These are phyloP conservation scores for Oryzias woworae DNA, from an alignment of 2,113 vertebrate species.

Conservation along the genomic window DNA sequence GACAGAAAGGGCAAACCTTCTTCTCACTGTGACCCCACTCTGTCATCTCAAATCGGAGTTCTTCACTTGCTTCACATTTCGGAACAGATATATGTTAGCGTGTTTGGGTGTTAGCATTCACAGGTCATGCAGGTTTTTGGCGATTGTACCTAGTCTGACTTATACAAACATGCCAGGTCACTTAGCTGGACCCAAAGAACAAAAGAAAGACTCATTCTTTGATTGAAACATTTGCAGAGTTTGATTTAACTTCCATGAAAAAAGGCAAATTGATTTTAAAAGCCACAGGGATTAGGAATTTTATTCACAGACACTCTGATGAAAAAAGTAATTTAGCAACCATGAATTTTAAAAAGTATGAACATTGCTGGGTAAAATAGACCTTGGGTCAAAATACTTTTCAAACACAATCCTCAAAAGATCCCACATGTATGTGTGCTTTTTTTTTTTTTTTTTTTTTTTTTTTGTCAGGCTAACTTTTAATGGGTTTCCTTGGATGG, in stretches of 20 bases:
- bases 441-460: too few relatives aligned
- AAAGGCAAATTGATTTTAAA: not conserved
- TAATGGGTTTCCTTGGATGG: conserved; percentile 4
- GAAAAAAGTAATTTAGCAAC: not conserved
- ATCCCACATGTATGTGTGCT: not conserved
- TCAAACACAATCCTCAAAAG: not conserved
- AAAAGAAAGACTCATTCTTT: not conserved
- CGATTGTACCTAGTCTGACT: not conserved
- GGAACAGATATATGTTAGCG: conserved; percentile 18
- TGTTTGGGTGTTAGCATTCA: conserved; percentile 25
- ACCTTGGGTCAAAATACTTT: not conserved
- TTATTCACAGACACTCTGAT: conserved; percentile 6
- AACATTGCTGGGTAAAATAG: not conserved
- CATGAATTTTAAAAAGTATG: not conserved
- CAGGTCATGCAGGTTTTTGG: conserved; percentile 11
- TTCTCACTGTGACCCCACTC: conserved; percentile 19
- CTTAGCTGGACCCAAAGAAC: not conserved
- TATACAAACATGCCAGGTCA: conserved; percentile 9
- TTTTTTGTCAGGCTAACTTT: not conserved
- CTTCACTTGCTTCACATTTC: conserved; percentile 45
- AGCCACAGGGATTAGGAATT: not conserved
- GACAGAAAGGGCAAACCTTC: not conserved
- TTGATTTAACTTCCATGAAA: conserved; percentile 1
- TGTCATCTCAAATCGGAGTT: conserved; percentile 26
- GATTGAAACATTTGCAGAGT: not conserved